A percentile compares a stretch with the other conserved stretches of the same genome.
phyloP scores from a whole-genome alignment of 1,140 invertebrate species.

The Trichonephila clavipes region DNA sequence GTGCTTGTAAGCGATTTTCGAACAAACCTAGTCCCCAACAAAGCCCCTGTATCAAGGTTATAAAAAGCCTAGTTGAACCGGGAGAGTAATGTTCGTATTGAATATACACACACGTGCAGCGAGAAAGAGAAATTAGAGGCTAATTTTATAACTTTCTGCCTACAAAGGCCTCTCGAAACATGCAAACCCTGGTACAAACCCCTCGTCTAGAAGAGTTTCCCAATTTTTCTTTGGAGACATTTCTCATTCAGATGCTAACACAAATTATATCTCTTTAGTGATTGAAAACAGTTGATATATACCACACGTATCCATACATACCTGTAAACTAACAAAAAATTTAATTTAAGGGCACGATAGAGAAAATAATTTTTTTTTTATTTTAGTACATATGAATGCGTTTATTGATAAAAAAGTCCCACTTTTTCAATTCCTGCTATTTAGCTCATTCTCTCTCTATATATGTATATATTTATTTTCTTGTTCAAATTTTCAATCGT shows the following conservation, averaged over 20 bases:
- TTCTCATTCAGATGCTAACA: neutral
- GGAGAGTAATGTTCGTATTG: constrained; percentile 45
- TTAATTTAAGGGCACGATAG: too few relatives aligned
- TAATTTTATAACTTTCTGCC: constrained; percentile 66
- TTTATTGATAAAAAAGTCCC: too few relatives aligned
- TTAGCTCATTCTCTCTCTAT: too few relatives aligned
- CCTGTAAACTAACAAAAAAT: too few relatives aligned
- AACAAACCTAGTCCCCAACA: constrained; percentile 22
- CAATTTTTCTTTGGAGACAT: neutral
- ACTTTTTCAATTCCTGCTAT: too few relatives aligned
- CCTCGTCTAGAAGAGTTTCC: neutral
- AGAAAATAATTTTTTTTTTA: too few relatives aligned
- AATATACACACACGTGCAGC: neutral
- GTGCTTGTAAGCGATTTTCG: neutral
- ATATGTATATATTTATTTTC: too few relatives aligned
- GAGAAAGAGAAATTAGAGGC: constrained; percentile 55
- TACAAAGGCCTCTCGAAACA: constrained; percentile 27
- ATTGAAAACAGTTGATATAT: too few relatives aligned
- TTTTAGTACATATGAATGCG: too few relatives aligned
- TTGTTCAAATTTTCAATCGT: too few relatives aligned
- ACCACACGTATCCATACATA: too few relatives aligned
- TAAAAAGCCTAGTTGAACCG: constrained; percentile 41
- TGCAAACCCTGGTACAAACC: constrained; percentile 25
- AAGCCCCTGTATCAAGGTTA: constrained; percentile 17
- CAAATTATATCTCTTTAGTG: too few relatives aligned